A percentile compares a stretch with the other conserved stretches of the same genome.
phyloP scores from a whole-genome alignment of 2,797 vertebrate genomes.

The Lutra lutra region DNA sequence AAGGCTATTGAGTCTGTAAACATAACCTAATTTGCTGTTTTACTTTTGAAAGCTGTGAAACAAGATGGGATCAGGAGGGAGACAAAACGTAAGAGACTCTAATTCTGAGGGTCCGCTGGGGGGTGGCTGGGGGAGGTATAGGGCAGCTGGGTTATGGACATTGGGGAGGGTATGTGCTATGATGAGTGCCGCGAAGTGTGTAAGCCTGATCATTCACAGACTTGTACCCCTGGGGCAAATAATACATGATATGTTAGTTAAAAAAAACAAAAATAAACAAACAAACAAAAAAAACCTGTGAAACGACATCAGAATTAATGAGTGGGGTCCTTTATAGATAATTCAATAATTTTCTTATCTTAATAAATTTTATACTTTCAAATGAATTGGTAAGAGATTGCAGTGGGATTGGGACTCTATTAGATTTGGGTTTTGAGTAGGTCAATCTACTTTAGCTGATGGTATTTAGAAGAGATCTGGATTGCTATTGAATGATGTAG shows the following conservation, averaged over 20 bases:
- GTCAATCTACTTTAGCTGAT: neutral
- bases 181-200: too few relatives aligned
- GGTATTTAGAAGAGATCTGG: neutral
- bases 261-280: too few relatives aligned
- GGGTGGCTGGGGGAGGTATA: too few relatives aligned
- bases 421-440: neutral
- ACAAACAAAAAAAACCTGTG: neutral
- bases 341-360: neutral
- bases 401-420: neutral
- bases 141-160: too few relatives aligned
- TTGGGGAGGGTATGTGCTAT: too few relatives aligned
- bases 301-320: neutral
- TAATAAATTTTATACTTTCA: neutral
- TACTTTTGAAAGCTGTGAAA: neutral
- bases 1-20: neutral
- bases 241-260: too few relatives aligned
- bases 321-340: neutral
- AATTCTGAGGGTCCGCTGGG: too few relatives aligned
- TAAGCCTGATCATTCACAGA: too few relatives aligned
- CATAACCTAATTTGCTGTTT: neutral
- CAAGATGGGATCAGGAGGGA: too few relatives aligned
- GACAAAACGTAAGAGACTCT: too few relatives aligned
- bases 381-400: neutral
- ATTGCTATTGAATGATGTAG: neutral
- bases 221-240: too few relatives aligned